Evolutionary conservation across 2,797 vertebrate species (phyloP), one percentile per base, ranked within the genome.

Genomic region (Tamandua tetradactyla): DNA sequence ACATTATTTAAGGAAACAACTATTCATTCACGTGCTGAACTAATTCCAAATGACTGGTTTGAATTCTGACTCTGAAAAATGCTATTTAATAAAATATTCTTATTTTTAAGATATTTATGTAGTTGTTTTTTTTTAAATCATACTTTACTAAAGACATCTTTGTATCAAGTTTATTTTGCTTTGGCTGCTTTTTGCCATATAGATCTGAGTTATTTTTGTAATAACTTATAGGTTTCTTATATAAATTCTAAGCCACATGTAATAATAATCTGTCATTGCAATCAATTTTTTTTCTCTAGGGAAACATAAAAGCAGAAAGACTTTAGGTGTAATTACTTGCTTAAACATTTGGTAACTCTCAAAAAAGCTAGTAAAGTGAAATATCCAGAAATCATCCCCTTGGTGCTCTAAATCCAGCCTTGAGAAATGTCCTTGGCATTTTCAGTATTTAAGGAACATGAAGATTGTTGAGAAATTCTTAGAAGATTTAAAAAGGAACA

Each of bases 401-500:
- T 22, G 57, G 13, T 68, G 42, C 42, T 64, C 22, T 74, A 85
- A 91, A 75, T 82, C 44, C n/a, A 80, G 18, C n/a, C 85, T 95
- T 87, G 71, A 80, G 64, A 49, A 94, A 88, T 49, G 62, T 92
- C 49, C 59, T 93, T 87, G n/a, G 68, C 72, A 79, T 87, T 68
- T 35, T 76, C 64, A 95, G 74, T 75, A 85, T 80, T 87, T 85
- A 47, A 88, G 82, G 74, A 92, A 44, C 83, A 42, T 30, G 52
- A 79, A 85, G 59, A 82, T 30, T 64, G 13, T 95, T 93, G 90
- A 49, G 91, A 93, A 95, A 92, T 82, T 81, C 74, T 75, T 85
- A 74, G 0, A 49, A 84, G 40, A 87, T 32, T 95, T 92, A 35
- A 78, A 71, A 76, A 47, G 68, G 47, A 92, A 44, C 11, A 61